Evolutionary conservation across 2,888 invertebrate species (phyloP).

Genomic region (Drosophila seclusa): DNA sequence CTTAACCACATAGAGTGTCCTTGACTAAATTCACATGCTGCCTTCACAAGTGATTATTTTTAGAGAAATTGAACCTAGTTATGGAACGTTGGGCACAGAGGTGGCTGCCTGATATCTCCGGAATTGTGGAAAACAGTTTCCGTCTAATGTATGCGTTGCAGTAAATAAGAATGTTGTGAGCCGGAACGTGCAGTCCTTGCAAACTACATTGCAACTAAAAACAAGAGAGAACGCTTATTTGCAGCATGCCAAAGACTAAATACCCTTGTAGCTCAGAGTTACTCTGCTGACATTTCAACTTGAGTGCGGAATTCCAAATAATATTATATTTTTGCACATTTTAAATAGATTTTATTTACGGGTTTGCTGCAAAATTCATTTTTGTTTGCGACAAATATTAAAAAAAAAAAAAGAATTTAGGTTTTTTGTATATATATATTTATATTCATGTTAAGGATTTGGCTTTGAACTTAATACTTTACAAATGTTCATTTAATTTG

Average conservation of each 20-base stretch:
- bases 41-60: constrained; percentile 11
- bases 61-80: constrained; percentile 1
- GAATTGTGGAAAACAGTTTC: constrained; percentile 44
- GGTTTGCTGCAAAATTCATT: not conserved
- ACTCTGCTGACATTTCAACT: not conserved
- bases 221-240: not conserved
- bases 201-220: not conserved
- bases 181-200: constrained; percentile 44
- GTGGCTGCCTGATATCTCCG: constrained; percentile 1
- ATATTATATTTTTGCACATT: not conserved
- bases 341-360: not conserved
- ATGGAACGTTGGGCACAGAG: constrained; percentile 2
- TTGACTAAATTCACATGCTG: not conserved
- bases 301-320: not conserved
- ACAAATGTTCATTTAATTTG: not conserved
- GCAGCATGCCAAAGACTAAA: not conserved
- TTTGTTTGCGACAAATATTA: not conserved
- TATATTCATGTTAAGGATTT: not conserved
- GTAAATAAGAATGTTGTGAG: constrained; percentile 58
- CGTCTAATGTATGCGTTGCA: constrained; percentile 64
- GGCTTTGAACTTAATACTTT: not conserved
- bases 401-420: not conserved
- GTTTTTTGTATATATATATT: not conserved
- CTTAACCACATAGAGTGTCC: not conserved
- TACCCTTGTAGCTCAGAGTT: not conserved